phyloP scores from a whole-genome alignment of 2,797 vertebrate species.

The Ctenosaura bakeri region DNA sequence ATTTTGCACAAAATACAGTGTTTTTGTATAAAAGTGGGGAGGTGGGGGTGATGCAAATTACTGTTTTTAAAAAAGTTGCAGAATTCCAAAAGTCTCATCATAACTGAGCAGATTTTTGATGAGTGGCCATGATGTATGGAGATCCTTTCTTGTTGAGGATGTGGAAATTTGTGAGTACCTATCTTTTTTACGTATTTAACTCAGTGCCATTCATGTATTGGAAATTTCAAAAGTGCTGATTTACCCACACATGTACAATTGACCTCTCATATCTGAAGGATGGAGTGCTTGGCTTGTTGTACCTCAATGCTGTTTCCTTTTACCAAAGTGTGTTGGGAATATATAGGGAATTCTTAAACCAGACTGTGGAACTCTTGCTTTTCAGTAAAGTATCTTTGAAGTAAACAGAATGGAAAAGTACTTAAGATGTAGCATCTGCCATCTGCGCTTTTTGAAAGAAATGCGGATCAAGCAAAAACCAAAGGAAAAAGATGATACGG shows the following conservation, averaged over 20 bases:
- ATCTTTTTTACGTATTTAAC: no score
- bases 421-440: slow-evolving; percentile 10
- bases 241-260: not conserved
- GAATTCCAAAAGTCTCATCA: no score
- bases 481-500: not conserved
- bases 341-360: not conserved
- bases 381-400: not conserved
- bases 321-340: not conserved
- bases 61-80: no score
- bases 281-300: not conserved
- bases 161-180: no score
- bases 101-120: no score
- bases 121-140: no score
- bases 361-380: not conserved
- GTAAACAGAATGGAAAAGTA: not conserved
- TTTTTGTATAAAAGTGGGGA: no score
- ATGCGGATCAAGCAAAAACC: slow-evolving; percentile 2
- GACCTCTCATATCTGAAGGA: not conserved
- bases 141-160: no score
- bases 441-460: slow-evolving; percentile 21
- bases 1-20: no score
- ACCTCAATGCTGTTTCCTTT: not conserved
- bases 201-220: not conserved
- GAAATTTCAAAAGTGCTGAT: not conserved
- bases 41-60: no score